Evolutionary conservation across 1,140 invertebrate genomes (phyloP), one percentile per base, ranked within the genome.

Genomic region (Dendroctonus valens): DNA sequence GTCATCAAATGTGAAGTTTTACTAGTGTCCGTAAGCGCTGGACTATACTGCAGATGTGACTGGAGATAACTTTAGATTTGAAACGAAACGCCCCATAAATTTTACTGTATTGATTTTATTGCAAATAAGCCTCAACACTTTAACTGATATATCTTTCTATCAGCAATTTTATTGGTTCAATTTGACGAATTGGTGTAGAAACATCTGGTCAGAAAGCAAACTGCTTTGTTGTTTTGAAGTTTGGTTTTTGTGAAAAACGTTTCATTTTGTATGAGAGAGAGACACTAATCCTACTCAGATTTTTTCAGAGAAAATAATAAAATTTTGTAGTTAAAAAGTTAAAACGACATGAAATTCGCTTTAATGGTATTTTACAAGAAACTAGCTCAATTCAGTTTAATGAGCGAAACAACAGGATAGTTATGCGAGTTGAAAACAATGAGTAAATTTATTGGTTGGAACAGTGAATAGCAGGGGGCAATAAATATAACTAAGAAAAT

Each of bases 51-150:
- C 62, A 70, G 67, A 72, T 68, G 70, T 59, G 46, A 53, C 68
- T 65, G 39, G 39, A 69, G 64, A 69, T 69, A 70, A 72, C 66
- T 58, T 37, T 62, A 61, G 40, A 62, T 62, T 46, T 12, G 42
- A 59, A 66, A 58, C 46, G 38, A 50, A 66, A 70, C 71, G 69
- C 71, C 59, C 65, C 69, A 68, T 72, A 72, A 72, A 72, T 69
- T 72, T 69, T 72, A 72, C 67, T 70, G 69, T 72, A 72, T 72
- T 70, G 71, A 72, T 72, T 72, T 72, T 72, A 72, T 72, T 72
- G 71, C 71, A 72, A 72, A 72, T 72, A 70, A 70, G 69, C 53
- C 64, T 70, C 55, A 69, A 52, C 58, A 60, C 58, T 60, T 60
- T 52, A 62, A 52, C 49, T 51, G 41, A 51, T 62, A 41, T 62